Evolutionary conservation across 1,140 invertebrate species (phyloP).

Genomic region (Gryon sp.): DNA sequence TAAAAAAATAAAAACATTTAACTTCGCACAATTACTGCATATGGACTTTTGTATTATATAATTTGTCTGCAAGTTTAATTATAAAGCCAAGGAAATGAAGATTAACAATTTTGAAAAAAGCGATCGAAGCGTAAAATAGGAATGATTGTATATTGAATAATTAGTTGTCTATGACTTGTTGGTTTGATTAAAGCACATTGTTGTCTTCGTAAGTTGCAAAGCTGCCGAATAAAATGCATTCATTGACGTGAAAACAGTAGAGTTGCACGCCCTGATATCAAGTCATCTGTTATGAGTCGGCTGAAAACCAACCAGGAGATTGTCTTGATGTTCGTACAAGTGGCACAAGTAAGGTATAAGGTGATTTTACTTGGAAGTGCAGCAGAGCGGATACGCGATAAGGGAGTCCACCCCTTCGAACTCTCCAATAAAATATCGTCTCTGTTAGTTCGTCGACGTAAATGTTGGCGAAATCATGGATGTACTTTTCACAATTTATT

Average conservation of each 20-base stretch:
- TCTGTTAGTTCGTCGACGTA: constrained; percentile 55
- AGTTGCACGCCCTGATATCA: constrained; percentile 48
- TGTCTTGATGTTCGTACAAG: constrained; percentile 62
- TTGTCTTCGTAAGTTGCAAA: not conserved
- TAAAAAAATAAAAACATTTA: too few species aligned
- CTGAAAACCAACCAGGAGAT: constrained; percentile 61
- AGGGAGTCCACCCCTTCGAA: constrained; percentile 72
- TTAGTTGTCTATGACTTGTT: constrained; percentile 50
- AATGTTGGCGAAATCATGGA: constrained; percentile 63
- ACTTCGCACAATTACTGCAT: too few species aligned
- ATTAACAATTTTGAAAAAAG: constrained; percentile 17
- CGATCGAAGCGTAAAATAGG: constrained; percentile 26
- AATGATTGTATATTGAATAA: constrained; percentile 27
- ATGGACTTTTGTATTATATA: too few species aligned
- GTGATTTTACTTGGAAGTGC: constrained; percentile 71
- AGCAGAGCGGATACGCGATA: constrained; percentile 76
- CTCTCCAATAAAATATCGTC: constrained; percentile 51
- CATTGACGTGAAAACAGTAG: constrained; percentile 44
- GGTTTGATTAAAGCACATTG: constrained; percentile 22
- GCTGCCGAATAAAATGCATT: constrained; percentile 46
- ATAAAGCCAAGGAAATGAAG: not conserved
- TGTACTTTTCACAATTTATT: constrained; percentile 73
- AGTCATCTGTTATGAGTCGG: constrained; percentile 62
- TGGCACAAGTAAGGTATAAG: constrained; percentile 62
- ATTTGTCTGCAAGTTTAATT: not conserved